Evolutionary conservation across 2,113 vertebrate genomes (phyloP), one percentile per base, ranked within the genome.

Genomic region (Misgurnus anguillicaudatus): DNA sequence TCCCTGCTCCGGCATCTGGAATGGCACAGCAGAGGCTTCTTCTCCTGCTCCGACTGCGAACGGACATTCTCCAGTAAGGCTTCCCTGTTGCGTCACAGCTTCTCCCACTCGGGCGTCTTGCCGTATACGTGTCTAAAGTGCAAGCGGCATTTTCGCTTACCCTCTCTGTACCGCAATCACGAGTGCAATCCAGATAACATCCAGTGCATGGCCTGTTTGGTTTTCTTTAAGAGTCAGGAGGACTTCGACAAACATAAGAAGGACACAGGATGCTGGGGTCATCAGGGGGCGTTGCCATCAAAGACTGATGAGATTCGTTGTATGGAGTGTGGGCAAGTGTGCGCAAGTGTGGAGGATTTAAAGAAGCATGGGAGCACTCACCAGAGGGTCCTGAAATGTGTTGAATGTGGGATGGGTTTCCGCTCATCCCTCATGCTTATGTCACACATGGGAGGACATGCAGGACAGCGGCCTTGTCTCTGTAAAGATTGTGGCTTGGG

Each of bases 361-460:
- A 94, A 94, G 78, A 94, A 94, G 79, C 96, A 97, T 17, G 91
- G 92, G 2, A 92, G 95, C 3, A 94, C 94, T 80, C 96, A 97
- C 86, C 95, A 97, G 89, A 92, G 95, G 45, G 93, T 96, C 69
- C 93, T 96, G 77, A 94, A 91, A 62, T 98, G 96, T 1, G 91
- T 91, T 0, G 94, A 96, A 60, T 96, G 96, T 0, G 94, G 94
- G 9, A 97, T 96, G 83, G 95, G 95, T 31, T 98, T 96, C 87
- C 94, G 95, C 10, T 95, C 95, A 0, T 93, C 96, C 0, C 89
- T 95, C 17, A 88, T 96, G 78, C 90, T 98, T 6, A 94, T 94
- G 87, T 95, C 94, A 65, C 96, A 98, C 88, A 95, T 96, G 93
- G 93, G 95, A 0, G 96, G 95, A 2, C 96, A 97, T 77, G 96